Percentiles rank a stretch among this genome's conserved stretches.
These are phyloP conservation scores for Malurus cyaneus DNA, from an alignment of 2,113 vertebrate species.

Conservation along the genomic window DNA sequence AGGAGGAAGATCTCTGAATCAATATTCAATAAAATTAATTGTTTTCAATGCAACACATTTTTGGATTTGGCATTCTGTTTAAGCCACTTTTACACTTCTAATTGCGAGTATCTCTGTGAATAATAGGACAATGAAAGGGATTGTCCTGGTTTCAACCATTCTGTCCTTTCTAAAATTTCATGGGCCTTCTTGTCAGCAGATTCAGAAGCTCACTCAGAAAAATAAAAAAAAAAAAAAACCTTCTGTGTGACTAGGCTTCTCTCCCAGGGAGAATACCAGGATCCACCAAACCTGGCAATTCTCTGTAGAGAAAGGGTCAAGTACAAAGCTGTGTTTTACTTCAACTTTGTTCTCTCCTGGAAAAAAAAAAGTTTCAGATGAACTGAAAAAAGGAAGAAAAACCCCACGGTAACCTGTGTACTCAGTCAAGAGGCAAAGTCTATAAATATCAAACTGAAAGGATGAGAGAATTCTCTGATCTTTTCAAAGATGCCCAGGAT, in stretches of 20 bases:
- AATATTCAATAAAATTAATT: neutral
- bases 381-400: neutral
- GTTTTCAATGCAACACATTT: neutral
- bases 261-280: neutral
- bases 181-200: neutral
- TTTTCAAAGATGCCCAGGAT: neutral
- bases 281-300: neutral
- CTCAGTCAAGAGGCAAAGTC: neutral
- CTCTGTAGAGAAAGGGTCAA: neutral
- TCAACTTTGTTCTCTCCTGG: neutral
- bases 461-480: neutral
- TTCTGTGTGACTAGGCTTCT: neutral
- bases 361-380: neutral
- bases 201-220: neutral
- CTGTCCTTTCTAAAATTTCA: neutral
- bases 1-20: neutral
- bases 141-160: neutral
- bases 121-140: neutral
- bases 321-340: neutral
- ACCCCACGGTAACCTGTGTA: neutral
- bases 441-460: slow-evolving; percentile 30
- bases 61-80: neutral
- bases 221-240: neutral
- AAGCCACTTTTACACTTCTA: neutral
- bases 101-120: neutral